Conservation (phyloP, 2,888 invertebrate species). For the Anoplius nigerrimus region DNA sequence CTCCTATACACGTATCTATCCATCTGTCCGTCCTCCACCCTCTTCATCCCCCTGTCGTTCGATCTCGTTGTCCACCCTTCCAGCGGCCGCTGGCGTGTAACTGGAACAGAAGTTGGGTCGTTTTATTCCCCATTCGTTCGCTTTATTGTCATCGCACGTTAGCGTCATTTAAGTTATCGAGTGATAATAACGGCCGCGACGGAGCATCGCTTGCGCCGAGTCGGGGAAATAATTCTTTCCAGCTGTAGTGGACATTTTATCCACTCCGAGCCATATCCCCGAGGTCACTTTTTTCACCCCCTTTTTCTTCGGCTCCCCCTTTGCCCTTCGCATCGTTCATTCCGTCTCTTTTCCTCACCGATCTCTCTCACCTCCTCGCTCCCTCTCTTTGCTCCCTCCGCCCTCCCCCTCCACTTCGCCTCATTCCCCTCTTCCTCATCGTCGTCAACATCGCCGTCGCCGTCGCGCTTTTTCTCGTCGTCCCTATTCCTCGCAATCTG, state of each 20-base stretch:
- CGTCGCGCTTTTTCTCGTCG: slow-evolving; percentile 24
- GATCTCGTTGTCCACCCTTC: slow-evolving; percentile 3
- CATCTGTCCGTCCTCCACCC: no score
- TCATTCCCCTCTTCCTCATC: slow-evolving; percentile 30
- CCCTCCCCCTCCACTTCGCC: neutral
- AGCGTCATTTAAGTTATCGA: no score
- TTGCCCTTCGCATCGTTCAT: no score
- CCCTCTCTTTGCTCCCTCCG: neutral
- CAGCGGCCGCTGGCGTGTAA: neutral
- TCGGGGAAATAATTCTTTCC: no score
- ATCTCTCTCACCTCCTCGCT: slow-evolving; percentile 8
- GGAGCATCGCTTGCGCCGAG: no score
- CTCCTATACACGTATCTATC: no score
- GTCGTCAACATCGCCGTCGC: neutral
- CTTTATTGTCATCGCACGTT: no score
- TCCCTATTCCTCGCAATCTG: slow-evolving; percentile 59
- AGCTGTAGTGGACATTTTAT: neutral
- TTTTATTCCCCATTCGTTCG: no score
- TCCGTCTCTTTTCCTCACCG: slow-evolving; percentile 9
- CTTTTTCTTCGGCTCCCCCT: no score
- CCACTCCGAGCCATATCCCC: slow-evolving; percentile 2
- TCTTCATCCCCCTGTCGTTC: no score
- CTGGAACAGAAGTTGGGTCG: no score
- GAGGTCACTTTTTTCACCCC: neutral
- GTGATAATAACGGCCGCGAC: no score